Percentiles rank a stretch among this genome's conserved stretches.
These are phyloP conservation scores for Mycetomoellerius zeteki DNA, from an alignment of 1,140 invertebrate genomes.

Conservation along the genomic window DNA sequence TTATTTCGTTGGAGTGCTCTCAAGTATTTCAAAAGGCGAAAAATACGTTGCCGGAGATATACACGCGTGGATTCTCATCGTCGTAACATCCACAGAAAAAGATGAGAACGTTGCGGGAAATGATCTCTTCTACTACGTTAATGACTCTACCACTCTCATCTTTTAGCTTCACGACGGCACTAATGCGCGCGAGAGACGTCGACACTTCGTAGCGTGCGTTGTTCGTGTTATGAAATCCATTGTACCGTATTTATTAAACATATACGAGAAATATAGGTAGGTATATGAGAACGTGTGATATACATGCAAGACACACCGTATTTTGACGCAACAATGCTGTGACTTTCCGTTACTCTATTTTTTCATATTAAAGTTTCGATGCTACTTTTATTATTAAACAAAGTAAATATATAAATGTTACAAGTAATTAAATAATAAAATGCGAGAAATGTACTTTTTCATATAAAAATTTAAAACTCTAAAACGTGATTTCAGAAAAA, in stretches of 20 bases:
- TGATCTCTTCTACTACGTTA: conserved; percentile 67
- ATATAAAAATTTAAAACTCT: too few relatives aligned
- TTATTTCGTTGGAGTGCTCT: not conserved
- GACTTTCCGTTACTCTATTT: not conserved
- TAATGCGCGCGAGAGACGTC: conserved; percentile 31
- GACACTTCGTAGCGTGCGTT: conserved; percentile 38
- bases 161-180: conserved; percentile 49
- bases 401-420: too few relatives aligned
- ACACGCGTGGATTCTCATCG: conserved; percentile 35
- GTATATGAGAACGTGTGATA: not conserved
- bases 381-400: not conserved
- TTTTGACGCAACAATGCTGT: not conserved
- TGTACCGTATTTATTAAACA: conserved; percentile 41
- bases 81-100: conserved; percentile 6
- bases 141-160: conserved; percentile 69
- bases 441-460: too few relatives aligned
- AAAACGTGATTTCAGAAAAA: too few relatives aligned
- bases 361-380: conserved; percentile 5
- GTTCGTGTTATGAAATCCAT: conserved; percentile 57
- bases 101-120: conserved; percentile 41
- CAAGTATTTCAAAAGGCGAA: conserved; percentile 32
- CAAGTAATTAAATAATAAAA: too few relatives aligned
- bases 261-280: not conserved
- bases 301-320: not conserved
- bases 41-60: conserved; percentile 25